Base-by-base conservation (phyloP, 2,797 vertebrate species). In the Takifugu rubripes region DNA sequence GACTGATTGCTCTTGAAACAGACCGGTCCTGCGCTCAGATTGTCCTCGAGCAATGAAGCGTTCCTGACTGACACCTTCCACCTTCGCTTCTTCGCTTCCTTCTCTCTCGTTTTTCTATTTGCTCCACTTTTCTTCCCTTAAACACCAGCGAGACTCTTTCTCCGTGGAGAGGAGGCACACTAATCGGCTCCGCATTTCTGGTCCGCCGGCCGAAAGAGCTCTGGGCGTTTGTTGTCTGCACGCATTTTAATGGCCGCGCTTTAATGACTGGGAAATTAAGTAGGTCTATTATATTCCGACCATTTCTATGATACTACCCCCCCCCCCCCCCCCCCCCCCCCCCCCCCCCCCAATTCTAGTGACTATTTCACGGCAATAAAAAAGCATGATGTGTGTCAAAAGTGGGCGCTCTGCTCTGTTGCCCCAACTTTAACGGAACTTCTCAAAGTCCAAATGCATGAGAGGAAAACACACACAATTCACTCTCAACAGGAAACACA, bases 1-100 rank as follows among this genome's bases (percentile, higher is more conserved):
- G 92, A 93, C 92, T 93, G 92, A 93, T 93, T 91, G 90, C 92
- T 92, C 91, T 93, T 90, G 91, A 92, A 91, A 92, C 90, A 90
- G 91, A 90, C 89, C 88, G 86, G 90, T 89, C 91, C 91, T 85
- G 88, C 82, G 74, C 85, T 83, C 76, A 86, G 88, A 92, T 93
- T 91, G 90, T 92, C 85, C 79, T 76, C 84, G 82, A 87, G 87
- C 89, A 91, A 82, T 82, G 86, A 85, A 91, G 88, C 91, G 83
- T 87, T 83, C 75, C 83, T 87, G 88, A 91, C 78, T 91, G 91
- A 90, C 88, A 88, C 88, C 84, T 87, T 83, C 85, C 43, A 45
- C 73, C 72, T 74, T 48, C 57, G 40, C 45, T 31, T 17, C 33
- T 1, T 36, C 49, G 51, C 43, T 42, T 17, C 25, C 29, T 26